phyloP scores from a whole-genome alignment of 2,113 vertebrate species.

The Gasterosteus aculeatus region DNA sequence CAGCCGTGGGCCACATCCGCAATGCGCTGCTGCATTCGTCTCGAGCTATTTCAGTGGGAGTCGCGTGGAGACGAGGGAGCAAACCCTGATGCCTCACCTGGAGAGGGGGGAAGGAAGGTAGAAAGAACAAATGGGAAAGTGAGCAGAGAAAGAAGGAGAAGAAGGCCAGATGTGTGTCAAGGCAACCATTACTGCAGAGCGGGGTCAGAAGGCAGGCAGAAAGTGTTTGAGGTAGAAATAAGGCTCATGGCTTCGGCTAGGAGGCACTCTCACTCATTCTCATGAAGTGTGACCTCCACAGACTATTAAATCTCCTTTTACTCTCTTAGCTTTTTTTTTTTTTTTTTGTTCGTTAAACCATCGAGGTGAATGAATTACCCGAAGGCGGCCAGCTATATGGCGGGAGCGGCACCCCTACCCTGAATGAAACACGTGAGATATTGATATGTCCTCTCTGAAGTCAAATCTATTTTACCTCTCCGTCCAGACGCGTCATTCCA shows the following conservation, averaged over 20 bases:
- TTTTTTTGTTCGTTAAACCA: conserved; percentile 32
- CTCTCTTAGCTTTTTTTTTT: conserved; percentile 50
- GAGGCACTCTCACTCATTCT: conserved; percentile 71
- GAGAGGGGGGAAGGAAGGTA: conserved; percentile 32
- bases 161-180: conserved; percentile 62
- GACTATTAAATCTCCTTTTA: conserved; percentile 73
- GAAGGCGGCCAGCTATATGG: conserved; percentile 56
- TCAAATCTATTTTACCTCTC: conserved; percentile 65
- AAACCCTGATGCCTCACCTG: conserved; percentile 60
- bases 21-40: conserved; percentile 49
- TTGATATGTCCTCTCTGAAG: conserved; percentile 64
- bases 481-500: conserved; percentile 56
- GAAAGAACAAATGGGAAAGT: conserved; percentile 52
- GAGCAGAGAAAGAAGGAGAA: conserved; percentile 6
- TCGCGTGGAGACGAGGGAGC: conserved; percentile 13
- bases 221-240: conserved; percentile 74
- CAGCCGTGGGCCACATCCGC: conserved; percentile 53
- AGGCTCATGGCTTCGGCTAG: conserved; percentile 69
- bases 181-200: conserved; percentile 44
- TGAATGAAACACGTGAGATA: conserved; percentile 66
- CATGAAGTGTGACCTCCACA: conserved; percentile 76
- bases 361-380: conserved; percentile 70
- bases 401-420: conserved; percentile 57
- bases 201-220: conserved; percentile 62
- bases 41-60: conserved; percentile 64